These are phyloP conservation scores for Alauda arvensis DNA, from an alignment of 2,797 vertebrate species.

Conservation along the genomic window DNA sequence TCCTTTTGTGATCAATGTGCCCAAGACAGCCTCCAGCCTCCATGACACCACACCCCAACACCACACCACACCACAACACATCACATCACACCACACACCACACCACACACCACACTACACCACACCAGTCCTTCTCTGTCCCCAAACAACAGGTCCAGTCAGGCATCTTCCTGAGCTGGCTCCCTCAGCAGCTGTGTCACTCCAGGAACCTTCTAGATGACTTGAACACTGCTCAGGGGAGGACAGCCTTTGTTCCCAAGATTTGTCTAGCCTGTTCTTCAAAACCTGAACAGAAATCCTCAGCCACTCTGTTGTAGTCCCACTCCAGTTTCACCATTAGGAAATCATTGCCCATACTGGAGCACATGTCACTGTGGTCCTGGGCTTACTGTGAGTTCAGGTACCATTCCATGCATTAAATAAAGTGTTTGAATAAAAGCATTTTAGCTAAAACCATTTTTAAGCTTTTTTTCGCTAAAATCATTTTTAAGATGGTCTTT, in stretches of 20 bases:
- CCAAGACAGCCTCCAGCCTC: background rate
- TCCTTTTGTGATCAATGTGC: background rate
- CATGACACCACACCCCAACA: background rate
- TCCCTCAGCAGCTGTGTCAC: background rate
- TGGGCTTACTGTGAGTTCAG: background rate
- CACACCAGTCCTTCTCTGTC: background rate
- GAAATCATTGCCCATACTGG: background rate
- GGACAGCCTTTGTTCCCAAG: background rate
- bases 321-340: background rate
- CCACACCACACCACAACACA: no score
- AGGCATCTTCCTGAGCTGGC: background rate
- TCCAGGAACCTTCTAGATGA: background rate
- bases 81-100: background rate
- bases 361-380: background rate
- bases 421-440: background rate
- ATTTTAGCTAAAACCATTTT: background rate
- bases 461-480: background rate
- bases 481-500: background rate
- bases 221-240: background rate
- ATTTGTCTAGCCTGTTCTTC: background rate
- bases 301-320: rapidly evolving
- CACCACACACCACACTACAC: no score
- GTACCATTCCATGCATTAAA: background rate
- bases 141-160: background rate
- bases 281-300: background rate